Base-by-base conservation (phyloP, 1,140 invertebrate genomes). In the Ganaspis sp. region DNA sequence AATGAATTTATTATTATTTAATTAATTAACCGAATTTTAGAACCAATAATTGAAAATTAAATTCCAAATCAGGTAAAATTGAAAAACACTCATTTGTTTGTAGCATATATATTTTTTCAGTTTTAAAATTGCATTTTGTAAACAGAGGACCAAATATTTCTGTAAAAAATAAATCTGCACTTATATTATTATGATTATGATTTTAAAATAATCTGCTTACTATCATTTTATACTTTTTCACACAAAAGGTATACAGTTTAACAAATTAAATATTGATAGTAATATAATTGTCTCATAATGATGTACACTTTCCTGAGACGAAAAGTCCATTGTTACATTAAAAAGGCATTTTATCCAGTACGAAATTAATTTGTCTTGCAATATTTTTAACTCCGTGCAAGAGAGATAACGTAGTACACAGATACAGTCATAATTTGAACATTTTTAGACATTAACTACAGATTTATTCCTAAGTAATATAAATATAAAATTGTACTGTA, bases 401-500 rank as follows among this genome's bases (percentile, higher is more conserved):
- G 58, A 64, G 58, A 64, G 58, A 64, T 26, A 64, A 64, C 19
- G 21, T 64, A 26, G 23, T 23, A 64, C 58, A 64, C 23, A 64
- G 15, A 34, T 26, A 64, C 23, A 58, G 21, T 26, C 54, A 58
- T 58, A 64, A 64, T 15, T 64, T 64, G 26, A 64, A 64, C 58
- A 29, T 34, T 64, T 64, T 64, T 4, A 64, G 58, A 64, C 58
- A 26, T 8, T 26, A 64, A 64, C 9, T 64, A 64, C 21, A 64
- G 21, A 64, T 26, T 64, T 64, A 64, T 64, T 26, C 23, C 54
- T 64, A 64, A 11, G 12, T n/a, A 64, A 29, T 64, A 64, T 64
- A 64, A 64, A 64, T 64, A 64, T 64, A 64, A 64, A 64, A 64
- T 64, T 64, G 23, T 64, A 64, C 58, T 64, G 26, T 64, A 29